These are phyloP conservation scores for Drosophila grimshawi DNA, from an alignment of 1,140 invertebrate species.

Conservation along the genomic window DNA sequence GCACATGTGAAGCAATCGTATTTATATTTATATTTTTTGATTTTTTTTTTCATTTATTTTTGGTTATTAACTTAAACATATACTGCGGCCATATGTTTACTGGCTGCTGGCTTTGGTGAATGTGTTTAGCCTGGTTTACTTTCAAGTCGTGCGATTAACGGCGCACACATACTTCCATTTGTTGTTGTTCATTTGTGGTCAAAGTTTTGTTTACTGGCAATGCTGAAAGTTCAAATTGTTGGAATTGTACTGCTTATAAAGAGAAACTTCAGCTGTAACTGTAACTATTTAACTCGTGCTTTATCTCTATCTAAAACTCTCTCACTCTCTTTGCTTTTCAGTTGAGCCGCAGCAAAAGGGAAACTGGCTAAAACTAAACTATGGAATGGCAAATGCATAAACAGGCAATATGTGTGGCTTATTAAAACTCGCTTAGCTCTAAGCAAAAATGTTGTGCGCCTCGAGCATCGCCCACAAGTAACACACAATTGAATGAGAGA, in stretches of 20 bases:
- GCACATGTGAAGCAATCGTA: too few relatives aligned
- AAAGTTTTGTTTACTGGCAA: constrained; percentile 38
- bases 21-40: too few relatives aligned
- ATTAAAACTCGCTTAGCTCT: constrained; percentile 51
- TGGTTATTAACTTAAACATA: background rate
- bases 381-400: constrained; percentile 21
- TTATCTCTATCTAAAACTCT: background rate
- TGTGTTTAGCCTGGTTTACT: constrained; percentile 53
- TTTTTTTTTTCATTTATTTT: too few relatives aligned
- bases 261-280: constrained; percentile 25
- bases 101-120: background rate
- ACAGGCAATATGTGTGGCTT: constrained; percentile 36
- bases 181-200: constrained; percentile 49
- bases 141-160: constrained; percentile 1
- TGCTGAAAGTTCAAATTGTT: constrained; percentile 42
- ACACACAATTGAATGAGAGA: constrained; percentile 65
- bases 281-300: constrained; percentile 32
- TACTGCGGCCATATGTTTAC: background rate
- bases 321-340: constrained; percentile 1
- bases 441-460: constrained; percentile 17
- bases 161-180: constrained; percentile 14
- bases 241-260: constrained; percentile 18
- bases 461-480: constrained; percentile 35
- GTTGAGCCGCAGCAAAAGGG: constrained; percentile 10
- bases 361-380: constrained; percentile 24